Conservation (phyloP, 2,113 vertebrate species). For the Xenopus tropicalis region DNA sequence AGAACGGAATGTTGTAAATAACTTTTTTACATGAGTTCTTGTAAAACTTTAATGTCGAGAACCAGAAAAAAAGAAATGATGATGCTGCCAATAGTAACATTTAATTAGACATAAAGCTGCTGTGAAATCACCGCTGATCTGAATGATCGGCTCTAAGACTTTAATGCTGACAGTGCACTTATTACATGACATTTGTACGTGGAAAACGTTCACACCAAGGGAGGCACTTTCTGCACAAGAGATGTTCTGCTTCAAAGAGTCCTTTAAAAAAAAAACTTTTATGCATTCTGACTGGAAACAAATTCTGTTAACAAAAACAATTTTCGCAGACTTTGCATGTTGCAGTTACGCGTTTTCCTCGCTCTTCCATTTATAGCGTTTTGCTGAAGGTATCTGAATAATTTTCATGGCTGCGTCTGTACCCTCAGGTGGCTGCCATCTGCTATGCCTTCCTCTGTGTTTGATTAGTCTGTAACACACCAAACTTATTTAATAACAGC, state of each 20-base stretch:
- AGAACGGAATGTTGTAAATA: neutral
- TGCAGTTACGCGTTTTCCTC: neutral
- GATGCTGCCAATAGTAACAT: slow-evolving; percentile 1
- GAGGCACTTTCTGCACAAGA: slow-evolving; percentile 1
- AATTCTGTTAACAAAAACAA: neutral
- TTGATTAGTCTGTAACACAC: neutral
- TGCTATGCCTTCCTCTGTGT: slow-evolving; percentile 1
- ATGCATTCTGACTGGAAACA: slow-evolving; percentile 9
- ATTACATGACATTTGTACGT: slow-evolving; percentile 4
- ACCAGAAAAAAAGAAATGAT: neutral
- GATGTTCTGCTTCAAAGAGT: slow-evolving; percentile 1
- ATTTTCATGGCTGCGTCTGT: slow-evolving; percentile 10
- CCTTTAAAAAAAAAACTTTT: slow-evolving; percentile 5
- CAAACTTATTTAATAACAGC: neutral
- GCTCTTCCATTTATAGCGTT: slow-evolving; percentile 1
- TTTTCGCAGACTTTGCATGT: neutral
- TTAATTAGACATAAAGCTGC: slow-evolving; percentile 5
- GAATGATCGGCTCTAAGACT: neutral
- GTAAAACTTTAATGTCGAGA: neutral
- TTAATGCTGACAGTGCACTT: neutral
- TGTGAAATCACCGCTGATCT: neutral
- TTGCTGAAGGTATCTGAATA: slow-evolving; percentile 19
- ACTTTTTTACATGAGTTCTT: neutral
- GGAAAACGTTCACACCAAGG: neutral
- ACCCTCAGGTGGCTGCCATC: slow-evolving; percentile 30